A percentile compares a stretch with the other conserved stretches of the same genome.
Evolutionary conservation across 2,888 invertebrate genomes (phyloP).

Genomic region (Diaprepes abbreviatus): DNA sequence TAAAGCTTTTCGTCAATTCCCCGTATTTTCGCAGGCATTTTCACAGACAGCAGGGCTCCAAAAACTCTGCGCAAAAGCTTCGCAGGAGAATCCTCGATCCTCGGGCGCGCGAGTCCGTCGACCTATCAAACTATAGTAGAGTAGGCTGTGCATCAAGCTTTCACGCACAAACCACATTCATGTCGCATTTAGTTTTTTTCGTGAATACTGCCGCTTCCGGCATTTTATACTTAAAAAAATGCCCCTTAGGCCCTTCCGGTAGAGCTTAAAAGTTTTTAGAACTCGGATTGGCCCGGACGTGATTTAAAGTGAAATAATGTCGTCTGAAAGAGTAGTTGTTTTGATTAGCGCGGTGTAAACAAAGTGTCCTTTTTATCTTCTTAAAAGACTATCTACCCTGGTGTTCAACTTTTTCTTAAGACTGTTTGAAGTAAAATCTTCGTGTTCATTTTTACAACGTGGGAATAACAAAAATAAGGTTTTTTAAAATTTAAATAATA

Average conservation of each 20-base stretch:
- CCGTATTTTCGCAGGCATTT: conserved; percentile 4
- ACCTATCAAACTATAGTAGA: conserved; percentile 50
- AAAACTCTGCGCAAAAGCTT: conserved; percentile 45
- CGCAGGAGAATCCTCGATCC: conserved; percentile 17
- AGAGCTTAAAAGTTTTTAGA: conserved; percentile 7
- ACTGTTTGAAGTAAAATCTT: conserved; percentile 2
- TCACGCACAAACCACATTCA: conserved; percentile 50
- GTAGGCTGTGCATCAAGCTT: conserved; percentile 49
- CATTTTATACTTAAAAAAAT: conserved; percentile 48
- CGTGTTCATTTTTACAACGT: conserved; percentile 25
- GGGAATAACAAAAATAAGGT: background rate
- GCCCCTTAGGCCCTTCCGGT: conserved; percentile 35
- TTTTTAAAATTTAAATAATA: too few relatives aligned
- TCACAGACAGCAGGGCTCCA: conserved; percentile 48
- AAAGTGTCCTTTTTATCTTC: conserved; percentile 8
- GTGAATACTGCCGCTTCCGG: conserved; percentile 48
- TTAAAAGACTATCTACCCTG: conserved; percentile 2
- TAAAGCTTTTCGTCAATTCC: background rate
- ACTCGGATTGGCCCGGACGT: background rate
- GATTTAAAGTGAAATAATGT: background rate
- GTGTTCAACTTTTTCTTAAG: conserved; percentile 21
- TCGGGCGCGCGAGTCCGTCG: conserved; percentile 53
- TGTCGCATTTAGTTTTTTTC: conserved; percentile 39
- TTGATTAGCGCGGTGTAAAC: conserved; percentile 22
- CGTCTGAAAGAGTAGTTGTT: background rate